Base-by-base conservation (phyloP, 2,888 invertebrate genomes). In the Odontocolon sp. region DNA sequence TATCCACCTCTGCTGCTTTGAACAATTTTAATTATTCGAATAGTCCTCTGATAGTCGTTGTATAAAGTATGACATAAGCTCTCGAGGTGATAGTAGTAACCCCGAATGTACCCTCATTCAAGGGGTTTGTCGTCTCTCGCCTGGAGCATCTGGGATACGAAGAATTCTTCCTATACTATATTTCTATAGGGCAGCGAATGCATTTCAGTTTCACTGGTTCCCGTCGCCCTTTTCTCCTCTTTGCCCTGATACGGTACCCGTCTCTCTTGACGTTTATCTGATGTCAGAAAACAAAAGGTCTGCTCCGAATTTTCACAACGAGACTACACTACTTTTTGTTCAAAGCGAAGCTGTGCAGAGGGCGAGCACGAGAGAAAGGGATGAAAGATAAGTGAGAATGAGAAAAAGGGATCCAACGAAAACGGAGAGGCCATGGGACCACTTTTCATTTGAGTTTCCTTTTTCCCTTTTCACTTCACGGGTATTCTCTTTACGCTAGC, bases 281-380 rank as follows among this genome's bases (percentile, higher is more conserved):
- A 73, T 73, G 73, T 59, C 33, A 42, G 61, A 59, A 73, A 67
- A 73, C 73, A 73, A 73, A 73, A 73, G 73, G 42, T 67, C 9
- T 45, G 47, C 40, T 28, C 11, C 47, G 63, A 61, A 57, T 75
- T 63, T 69, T 52, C 63, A 63, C 40, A 38, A 42, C 50, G 36
- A 14, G 6, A 42, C 40, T 66, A 52, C 31, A 26, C 28, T 8
- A 21, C 5, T 18, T 26, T 23, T 18, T 21, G 73, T 16, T 64
- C 76, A 78, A 74, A 68, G 54, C 64, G 64, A 56, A 57, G 61
- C 61, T 66, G 63, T 70, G 31, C 68, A 42, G 42, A 45, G 77
- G 59, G 70, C 63, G 74, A 57, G 45, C 61, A 42, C 42, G 40
- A 45, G 61, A 66, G 54, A 78, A 71, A 71, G 31, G 69, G 42